Percentiles rank a stretch among this genome's conserved stretches.
phyloP scores from a whole-genome alignment of 2,113 vertebrate species.

The Istiophorus platypterus region DNA sequence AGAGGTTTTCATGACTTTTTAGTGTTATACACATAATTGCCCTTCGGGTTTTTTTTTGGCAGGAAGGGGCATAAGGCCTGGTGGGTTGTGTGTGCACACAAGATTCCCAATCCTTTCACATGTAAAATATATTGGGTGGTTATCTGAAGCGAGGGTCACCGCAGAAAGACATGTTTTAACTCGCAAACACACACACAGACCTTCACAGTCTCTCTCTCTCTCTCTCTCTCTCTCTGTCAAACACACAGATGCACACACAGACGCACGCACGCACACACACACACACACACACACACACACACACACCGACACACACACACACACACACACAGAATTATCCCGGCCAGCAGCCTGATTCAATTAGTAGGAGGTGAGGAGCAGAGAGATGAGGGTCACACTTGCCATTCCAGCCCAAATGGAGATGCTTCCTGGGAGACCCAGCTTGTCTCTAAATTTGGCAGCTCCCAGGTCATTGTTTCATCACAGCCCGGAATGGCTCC shows the following conservation, averaged over 20 bases:
- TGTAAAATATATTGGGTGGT: slow-evolving; percentile 32
- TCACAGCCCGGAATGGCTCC: slow-evolving; percentile 64
- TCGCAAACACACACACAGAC: slow-evolving; percentile 18
- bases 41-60: slow-evolving; percentile 11
- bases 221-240: neutral
- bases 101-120: neutral
- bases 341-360: slow-evolving; percentile 80
- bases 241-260: slow-evolving; percentile 25
- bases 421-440: slow-evolving; percentile 76
- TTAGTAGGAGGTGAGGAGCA: slow-evolving; percentile 82
- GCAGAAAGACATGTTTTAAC: slow-evolving; percentile 45
- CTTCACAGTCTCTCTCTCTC: neutral
- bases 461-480: slow-evolving; percentile 80
- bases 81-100: neutral
- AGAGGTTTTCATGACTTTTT: slow-evolving; percentile 55
- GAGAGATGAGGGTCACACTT: slow-evolving; percentile 83
- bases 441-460: slow-evolving; percentile 77
- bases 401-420: slow-evolving; percentile 77
- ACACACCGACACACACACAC: slow-evolving; percentile 26
- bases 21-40: slow-evolving; percentile 40
- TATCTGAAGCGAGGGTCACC: slow-evolving; percentile 40
- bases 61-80: neutral
- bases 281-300: slow-evolving; percentile 2
- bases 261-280: slow-evolving; percentile 28
- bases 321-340: slow-evolving; percentile 56